phyloP scores from a whole-genome alignment of 2,888 invertebrate species.

The Tinea semifulvella region DNA sequence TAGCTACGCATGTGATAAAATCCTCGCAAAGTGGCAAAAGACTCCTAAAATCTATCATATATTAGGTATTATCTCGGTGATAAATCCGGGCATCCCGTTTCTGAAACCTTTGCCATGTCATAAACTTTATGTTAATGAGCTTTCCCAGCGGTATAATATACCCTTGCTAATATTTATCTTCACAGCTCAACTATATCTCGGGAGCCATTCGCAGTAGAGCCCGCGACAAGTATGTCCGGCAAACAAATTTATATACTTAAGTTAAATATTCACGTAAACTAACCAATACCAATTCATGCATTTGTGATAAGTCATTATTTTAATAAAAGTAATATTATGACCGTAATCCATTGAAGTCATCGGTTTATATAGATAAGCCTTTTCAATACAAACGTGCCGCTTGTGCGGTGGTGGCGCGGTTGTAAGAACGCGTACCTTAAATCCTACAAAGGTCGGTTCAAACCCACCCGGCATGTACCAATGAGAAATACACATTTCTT shows the following conservation, averaged over 20 bases:
- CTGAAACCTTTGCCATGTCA: constrained; percentile 12
- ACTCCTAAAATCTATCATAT: constrained; percentile 9
- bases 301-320: too few relatives aligned
- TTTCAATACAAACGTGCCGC: too few relatives aligned
- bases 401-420: too few relatives aligned
- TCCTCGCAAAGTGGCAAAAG: not conserved
- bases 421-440: too few relatives aligned
- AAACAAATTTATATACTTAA: constrained; percentile 6
- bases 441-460: too few relatives aligned
- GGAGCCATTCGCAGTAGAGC: constrained; percentile 8
- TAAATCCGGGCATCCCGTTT: constrained; percentile 10
- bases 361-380: too few relatives aligned
- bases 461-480: too few relatives aligned
- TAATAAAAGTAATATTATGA: too few relatives aligned
- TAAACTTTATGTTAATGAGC: constrained; percentile 11
- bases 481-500: too few relatives aligned
- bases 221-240: not conserved
- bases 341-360: too few relatives aligned
- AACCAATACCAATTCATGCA: too few relatives aligned
- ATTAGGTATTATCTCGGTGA: constrained; percentile 6
- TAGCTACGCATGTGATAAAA: not conserved
- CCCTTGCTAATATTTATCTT: constrained; percentile 11
- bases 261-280: too few relatives aligned
- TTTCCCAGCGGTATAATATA: constrained; percentile 10
- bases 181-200: constrained; percentile 12